Base-by-base conservation (phyloP, 2,113 vertebrate genomes). In the Xyrauchen texanus region DNA sequence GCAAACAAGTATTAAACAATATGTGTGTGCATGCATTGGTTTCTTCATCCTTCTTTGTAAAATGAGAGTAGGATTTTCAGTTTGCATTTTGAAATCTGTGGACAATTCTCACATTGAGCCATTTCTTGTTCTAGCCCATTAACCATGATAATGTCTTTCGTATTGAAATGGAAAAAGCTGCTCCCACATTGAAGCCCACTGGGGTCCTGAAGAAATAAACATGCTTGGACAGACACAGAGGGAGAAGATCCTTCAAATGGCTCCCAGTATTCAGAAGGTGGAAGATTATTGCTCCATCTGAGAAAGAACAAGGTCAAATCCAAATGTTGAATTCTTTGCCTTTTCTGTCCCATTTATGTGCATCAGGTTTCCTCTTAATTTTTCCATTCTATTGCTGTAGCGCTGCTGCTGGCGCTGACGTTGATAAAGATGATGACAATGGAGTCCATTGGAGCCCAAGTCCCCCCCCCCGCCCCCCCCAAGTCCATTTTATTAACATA, bases 41-140 rank as follows among this genome's bases (percentile, higher is more conserved):
- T 73, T 15, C 44, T 60, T 61, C 16, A 61, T 16, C 11, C 58
- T 74, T 21, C n/a, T 49, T 34, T 45, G 10, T 58, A 34, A 47
- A 49, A 21, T 49, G 53, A 60, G 45, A 15, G 53, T 42, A 68
- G 62, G 63, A 34, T 46, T 65, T 60, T 68, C 52, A 68, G 52
- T 47, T 68, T 77, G 63, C 6, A 3, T 44, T 68, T 68, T 81
- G 68, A 81, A 81, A 75, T 53, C 79, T 12, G 21, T 21, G n/a
- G 55, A 62, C 42, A 63, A 34, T 81, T 81, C 64, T 49, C 52
- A 68, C 76, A 60, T 63, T 77, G 75, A 77, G 46, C 70, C 68
- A 13, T 69, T 81, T 81, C 58, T 53, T 53, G 79, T 81, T 81
- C 79, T 72, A 75, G 72, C 46, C 79, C 79, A 81, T 81, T 81